phyloP scores from a whole-genome alignment of 2,888 invertebrate genomes.

The Caenorhabditis imperialis region DNA sequence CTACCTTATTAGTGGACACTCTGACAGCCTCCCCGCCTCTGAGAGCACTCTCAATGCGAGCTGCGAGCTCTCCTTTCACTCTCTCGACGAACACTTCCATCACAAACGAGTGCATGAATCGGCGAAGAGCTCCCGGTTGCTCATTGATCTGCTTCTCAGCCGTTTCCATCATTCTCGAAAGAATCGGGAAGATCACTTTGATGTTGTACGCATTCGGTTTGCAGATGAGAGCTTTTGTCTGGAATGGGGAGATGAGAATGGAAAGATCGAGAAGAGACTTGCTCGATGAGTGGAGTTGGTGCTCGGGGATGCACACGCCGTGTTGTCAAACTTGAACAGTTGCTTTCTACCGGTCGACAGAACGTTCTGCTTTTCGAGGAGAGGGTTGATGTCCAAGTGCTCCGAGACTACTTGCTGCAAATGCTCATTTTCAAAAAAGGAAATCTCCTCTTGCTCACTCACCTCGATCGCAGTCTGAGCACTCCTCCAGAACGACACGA shows the following conservation, averaged over 20 bases:
- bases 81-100: conserved; percentile 86
- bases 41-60: conserved; percentile 61
- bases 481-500: conserved; percentile 69
- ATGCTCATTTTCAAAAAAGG: too few species aligned
- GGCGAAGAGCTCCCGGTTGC: conserved; percentile 61
- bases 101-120: conserved; percentile 89
- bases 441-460: not conserved
- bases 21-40: conserved; percentile 58
- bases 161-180: conserved; percentile 88
- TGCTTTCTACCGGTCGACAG: conserved; percentile 35
- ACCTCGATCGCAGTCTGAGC: conserved; percentile 68
- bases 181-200: conserved; percentile 86
- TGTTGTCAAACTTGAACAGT: conserved; percentile 72
- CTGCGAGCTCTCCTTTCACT: conserved; percentile 69
- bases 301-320: conserved; percentile 64
- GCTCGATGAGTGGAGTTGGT: conserved; percentile 47
- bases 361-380: conserved; percentile 52
- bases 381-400: conserved; percentile 71
- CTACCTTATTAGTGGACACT: conserved; percentile 33
- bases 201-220: conserved; percentile 81
- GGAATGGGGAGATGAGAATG: conserved; percentile 29
- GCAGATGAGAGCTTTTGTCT: conserved; percentile 81
- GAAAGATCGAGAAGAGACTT: not conserved
- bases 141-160: conserved; percentile 82
- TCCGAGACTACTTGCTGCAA: too few species aligned